Evolutionary conservation across 2,797 vertebrate species (phyloP), one percentile per base, ranked within the genome.

Genomic region (Poecilia gillii): DNA sequence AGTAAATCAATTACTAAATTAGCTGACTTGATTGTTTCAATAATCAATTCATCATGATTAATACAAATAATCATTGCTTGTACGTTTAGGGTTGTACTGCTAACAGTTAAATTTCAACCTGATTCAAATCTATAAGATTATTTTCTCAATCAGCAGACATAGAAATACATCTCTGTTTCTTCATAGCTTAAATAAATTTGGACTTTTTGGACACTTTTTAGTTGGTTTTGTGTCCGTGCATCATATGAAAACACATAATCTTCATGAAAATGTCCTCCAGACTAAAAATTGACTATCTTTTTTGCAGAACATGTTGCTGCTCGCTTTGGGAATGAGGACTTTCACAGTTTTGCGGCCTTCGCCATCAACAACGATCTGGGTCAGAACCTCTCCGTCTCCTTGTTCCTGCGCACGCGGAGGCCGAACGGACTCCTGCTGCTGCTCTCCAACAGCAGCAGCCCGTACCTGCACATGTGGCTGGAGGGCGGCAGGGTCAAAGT

Each of bases 401-500:
- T 98, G 94, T 98, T 99, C 89, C 91, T 99, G 75, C 96, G 96
- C 18, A 97, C 97, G 12, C 95, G 93, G 23, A 94, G 83, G 36
- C 47, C 70, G 1, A 84, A 89, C 0, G 97, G 97, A 47, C 91
- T 98, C 66, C 85, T 98, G n/a, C 89, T 99, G 80, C 92, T 91
- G 47, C 84, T 99, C 20, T 87, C 90, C 89, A 97, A 97, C 71
- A 88, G 74, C 78, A 92, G 94, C 83, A 80, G 82, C 23, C 89
- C 89, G 3, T 94, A 96, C 31, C 18, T 97, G 51, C 90, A 75
- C 49, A 43, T 98, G 77, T 96, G 89, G 95, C 87, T 98, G 82
- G 96, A 98, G 88, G 93, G 87, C 0, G 97, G 97, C 25, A 93
- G 79, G 83, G 87, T 97, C 62, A 73, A 83, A 2, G 81, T 96